Conservation (phyloP, 2,888 invertebrate species). For the Boloria selene region DNA sequence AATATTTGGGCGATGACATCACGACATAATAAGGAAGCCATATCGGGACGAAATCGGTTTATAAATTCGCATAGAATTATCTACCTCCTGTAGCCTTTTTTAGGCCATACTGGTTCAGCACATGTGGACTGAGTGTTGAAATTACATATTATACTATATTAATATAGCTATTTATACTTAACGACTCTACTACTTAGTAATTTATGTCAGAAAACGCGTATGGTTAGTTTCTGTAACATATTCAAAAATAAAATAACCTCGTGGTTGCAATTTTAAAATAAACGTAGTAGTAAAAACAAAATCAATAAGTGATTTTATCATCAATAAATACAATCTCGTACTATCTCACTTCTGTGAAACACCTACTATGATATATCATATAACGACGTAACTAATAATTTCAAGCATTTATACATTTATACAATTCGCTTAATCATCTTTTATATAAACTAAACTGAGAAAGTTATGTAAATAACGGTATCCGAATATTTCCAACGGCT, state of each 20-base stretch:
- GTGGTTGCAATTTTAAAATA: too few relatives aligned
- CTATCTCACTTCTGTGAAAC: too few relatives aligned
- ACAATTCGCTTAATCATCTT: slow-evolving; percentile 33
- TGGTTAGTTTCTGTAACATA: not conserved
- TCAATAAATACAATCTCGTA: too few relatives aligned
- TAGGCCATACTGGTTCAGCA: slow-evolving; percentile 7
- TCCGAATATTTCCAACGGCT: slow-evolving; percentile 20
- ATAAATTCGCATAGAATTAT: slow-evolving; percentile 21
- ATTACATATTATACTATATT: not conserved
- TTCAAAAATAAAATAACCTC: too few relatives aligned
- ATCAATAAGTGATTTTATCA: too few relatives aligned
- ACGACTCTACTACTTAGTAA: slow-evolving; percentile 6
- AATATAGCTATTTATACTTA: slow-evolving; percentile 10
- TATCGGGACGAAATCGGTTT: slow-evolving; percentile 23
- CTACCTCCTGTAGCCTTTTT: slow-evolving; percentile 15
- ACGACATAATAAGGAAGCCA: slow-evolving; percentile 27
- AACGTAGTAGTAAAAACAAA: too few relatives aligned
- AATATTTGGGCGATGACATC: slow-evolving; percentile 34
- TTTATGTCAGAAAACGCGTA: slow-evolving; percentile 19
- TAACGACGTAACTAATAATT: slow-evolving; percentile 23
- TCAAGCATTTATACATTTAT: slow-evolving; percentile 20
- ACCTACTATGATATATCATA: too few relatives aligned
- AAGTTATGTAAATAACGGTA: slow-evolving; percentile 33
- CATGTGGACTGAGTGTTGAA: slow-evolving; percentile 17
- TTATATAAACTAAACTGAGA: slow-evolving; percentile 23